Evolutionary conservation across 2,113 vertebrate genomes (phyloP).

Genomic region (Indri indri): DNA sequence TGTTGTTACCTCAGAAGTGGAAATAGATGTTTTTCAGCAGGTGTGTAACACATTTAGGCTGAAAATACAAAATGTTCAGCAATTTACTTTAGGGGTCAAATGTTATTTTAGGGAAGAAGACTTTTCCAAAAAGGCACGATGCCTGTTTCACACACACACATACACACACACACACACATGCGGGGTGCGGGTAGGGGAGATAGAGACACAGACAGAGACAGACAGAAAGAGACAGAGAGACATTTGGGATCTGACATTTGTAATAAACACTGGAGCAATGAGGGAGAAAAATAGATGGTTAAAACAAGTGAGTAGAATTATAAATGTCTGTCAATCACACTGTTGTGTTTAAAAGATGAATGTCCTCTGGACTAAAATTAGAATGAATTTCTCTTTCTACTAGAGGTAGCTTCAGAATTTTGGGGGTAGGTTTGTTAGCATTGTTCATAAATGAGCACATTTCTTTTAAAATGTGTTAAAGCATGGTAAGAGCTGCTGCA

Average conservation of each 20-base stretch:
- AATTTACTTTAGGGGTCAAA: background rate
- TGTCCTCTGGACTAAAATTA: background rate
- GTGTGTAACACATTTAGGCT: background rate
- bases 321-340: background rate
- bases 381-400: conserved; percentile 13
- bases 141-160: background rate
- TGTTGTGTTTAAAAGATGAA: background rate
- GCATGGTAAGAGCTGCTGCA: background rate
- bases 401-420: background rate
- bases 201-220: background rate
- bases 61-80: background rate
- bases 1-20: background rate
- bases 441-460: background rate
- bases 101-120: background rate
- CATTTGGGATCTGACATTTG: background rate
- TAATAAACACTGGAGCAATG: background rate
- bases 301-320: background rate
- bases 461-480: background rate
- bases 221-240: background rate
- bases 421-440: background rate
- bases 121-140: background rate
- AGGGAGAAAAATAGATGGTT: background rate
- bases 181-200: no score
- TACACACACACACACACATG: background rate
- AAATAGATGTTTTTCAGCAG: background rate